phyloP scores from a whole-genome alignment of 2,797 vertebrate species.

The Pterois miles region DNA sequence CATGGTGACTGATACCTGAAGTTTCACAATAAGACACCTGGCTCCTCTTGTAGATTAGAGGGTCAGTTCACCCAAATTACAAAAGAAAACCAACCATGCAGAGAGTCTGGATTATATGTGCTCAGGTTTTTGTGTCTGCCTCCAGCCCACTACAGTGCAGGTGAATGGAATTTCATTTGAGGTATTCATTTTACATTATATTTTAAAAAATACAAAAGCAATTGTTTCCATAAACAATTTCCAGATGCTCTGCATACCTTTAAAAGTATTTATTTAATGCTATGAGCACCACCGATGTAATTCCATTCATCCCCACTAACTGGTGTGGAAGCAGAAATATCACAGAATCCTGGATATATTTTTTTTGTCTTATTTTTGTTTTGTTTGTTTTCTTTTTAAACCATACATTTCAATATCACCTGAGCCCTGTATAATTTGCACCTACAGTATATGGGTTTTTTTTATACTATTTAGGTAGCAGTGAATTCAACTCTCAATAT shows the following conservation, averaged over 20 bases:
- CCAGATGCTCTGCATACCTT: neutral
- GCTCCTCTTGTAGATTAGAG: neutral
- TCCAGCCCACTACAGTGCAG: neutral
- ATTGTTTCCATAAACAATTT: neutral
- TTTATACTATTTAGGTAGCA: neutral
- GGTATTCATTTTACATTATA: neutral
- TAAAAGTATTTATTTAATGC: neutral
- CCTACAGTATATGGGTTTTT: neutral
- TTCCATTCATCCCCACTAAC: neutral
- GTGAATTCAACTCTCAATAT: neutral
- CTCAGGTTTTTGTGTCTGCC: neutral
- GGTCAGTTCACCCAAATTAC: neutral
- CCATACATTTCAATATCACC: neutral
- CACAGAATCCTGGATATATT: neutral
- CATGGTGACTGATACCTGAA: neutral
- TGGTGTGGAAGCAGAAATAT: neutral
- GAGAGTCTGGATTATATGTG: neutral
- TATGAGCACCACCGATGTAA: no score
- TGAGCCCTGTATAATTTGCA: neutral
- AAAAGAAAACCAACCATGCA: rapidly evolving
- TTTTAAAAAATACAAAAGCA: neutral
- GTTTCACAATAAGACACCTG: neutral
- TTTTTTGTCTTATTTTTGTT: rapidly evolving
- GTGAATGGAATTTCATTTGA: no score
- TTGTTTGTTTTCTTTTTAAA: neutral